Evolutionary conservation across 2,797 vertebrate species (phyloP), one percentile per base, ranked within the genome.

Genomic region (Melanotaenia boesemani): DNA sequence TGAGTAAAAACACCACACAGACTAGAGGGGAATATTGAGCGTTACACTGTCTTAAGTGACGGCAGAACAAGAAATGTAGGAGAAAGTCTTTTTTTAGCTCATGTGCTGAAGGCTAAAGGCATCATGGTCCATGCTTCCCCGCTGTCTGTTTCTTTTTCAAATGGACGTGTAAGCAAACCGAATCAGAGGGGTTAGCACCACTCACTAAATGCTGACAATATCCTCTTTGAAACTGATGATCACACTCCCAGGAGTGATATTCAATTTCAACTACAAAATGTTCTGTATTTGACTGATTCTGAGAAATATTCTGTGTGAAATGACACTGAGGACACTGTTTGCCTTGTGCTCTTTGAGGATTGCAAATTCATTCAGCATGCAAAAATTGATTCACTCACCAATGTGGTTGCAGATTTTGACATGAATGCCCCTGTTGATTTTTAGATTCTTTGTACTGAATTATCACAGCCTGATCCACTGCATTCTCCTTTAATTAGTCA

Each of bases 71-170:
- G 83, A 85, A 86, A 83, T 70, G 80, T 65, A 83, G 83, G 74
- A 74, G 76, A 83, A 87, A 79, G 58, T 89, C 88, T 92, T 90
- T 91, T 89, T 92, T 90, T 91, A 91, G 89, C 87, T 76, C 65
- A 54, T 73, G 88, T 77, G 86, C 89, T 82, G 65, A 87, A 78
- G 88, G 87, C 87, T 80, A 82, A 28, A 85, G 85, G 81, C 77
- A 78, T 78, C 71, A 62, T 44, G 85, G 79, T 75, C 85, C 60
- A 69, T 89, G 77, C 80, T 77, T 60, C n/a, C 68, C 62, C 30
- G 26, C 67, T 72, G 81, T 62, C 72, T 12, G 58, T 74, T 89
- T 83, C 73, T 62, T 83, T 30, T 76, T 48, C 71, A 26, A 59
- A 20, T 73, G 67, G 85, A 83, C 77, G 70, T 83, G 69, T 85